Conservation (phyloP, 1,140 invertebrate genomes). For the Thereuonema tuberculata region DNA sequence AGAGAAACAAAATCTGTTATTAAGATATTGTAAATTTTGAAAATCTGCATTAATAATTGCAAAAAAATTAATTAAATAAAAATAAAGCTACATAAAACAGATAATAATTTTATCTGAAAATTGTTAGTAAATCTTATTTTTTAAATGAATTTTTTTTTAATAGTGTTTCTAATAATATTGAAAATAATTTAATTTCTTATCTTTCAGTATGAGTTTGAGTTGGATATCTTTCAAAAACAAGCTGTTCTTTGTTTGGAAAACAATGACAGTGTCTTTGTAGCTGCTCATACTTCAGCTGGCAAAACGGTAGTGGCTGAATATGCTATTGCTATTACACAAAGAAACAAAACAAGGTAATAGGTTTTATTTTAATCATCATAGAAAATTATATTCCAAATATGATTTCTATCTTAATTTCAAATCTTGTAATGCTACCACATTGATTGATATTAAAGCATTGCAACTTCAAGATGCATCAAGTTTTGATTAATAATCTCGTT, state of each 20-base stretch:
- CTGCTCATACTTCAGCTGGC: slow-evolving; percentile 97
- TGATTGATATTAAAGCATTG: too few species aligned
- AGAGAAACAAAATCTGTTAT: too few species aligned
- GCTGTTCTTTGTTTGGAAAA: slow-evolving; percentile 89
- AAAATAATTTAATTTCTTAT: slow-evolving; percentile 9
- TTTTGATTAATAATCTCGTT: too few species aligned
- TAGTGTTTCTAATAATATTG: not conserved
- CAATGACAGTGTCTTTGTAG: slow-evolving; percentile 90
- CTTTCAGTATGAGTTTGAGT: slow-evolving; percentile 67
- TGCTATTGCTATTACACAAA: slow-evolving; percentile 77
- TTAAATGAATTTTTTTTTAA: not conserved
- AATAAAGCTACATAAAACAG: too few species aligned
- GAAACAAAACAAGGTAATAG: slow-evolving; percentile 71
- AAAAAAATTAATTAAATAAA: too few species aligned
- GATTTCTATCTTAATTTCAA: not conserved
- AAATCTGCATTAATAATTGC: too few species aligned
- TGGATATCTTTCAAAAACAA: slow-evolving; percentile 94
- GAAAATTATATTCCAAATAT: not conserved
- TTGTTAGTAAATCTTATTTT: too few species aligned
- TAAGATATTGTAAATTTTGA: too few species aligned
- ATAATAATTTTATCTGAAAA: too few species aligned
- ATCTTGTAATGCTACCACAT: not conserved
- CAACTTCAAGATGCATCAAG: too few species aligned
- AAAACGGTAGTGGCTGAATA: slow-evolving; percentile 99
- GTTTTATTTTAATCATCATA: too few species aligned